A percentile compares a stretch with the other conserved stretches of the same genome.
Conservation (phyloP, 2,888 invertebrate species). For the Tachina lurida region DNA sequence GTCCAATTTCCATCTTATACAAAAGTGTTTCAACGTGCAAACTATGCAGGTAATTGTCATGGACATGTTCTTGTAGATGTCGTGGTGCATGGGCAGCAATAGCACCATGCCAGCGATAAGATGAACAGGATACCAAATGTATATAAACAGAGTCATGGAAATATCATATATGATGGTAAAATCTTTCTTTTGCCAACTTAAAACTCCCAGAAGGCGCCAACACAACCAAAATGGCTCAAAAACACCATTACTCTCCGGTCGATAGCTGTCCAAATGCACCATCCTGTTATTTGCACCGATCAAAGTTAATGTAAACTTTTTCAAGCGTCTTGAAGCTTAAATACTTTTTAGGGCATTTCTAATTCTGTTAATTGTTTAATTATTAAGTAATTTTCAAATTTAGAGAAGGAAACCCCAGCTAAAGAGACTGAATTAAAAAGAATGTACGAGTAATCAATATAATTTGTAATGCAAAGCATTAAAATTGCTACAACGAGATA, state of each 20-base stretch:
- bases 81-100: slow-evolving; percentile 47
- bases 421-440: too few species aligned
- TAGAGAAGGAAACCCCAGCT: slow-evolving; percentile 1
- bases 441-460: too few species aligned
- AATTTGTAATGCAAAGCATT: too few species aligned
- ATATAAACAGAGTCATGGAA: slow-evolving; percentile 50
- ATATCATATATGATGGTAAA: slow-evolving; percentile 35
- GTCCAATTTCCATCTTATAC: slow-evolving; percentile 63
- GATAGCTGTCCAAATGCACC: background rate
- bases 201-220: slow-evolving; percentile 67
- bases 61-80: slow-evolving; percentile 69
- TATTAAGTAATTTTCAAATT: background rate
- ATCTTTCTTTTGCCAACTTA: slow-evolving; percentile 43
- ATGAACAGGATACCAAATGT: slow-evolving; percentile 68
- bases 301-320: background rate
- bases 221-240: slow-evolving; percentile 56
- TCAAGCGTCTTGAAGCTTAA: background rate
- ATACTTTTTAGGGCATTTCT: background rate
- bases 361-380: background rate
- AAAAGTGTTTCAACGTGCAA: slow-evolving; percentile 64
- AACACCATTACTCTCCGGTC: slow-evolving; percentile 53
- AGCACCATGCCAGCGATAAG: slow-evolving; percentile 61
- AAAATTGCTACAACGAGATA: too few species aligned
- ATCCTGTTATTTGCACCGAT: background rate
- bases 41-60: slow-evolving; percentile 67